Evolutionary conservation across 2,797 vertebrate genomes (phyloP).

Genomic region (Chelonia mydas): DNA sequence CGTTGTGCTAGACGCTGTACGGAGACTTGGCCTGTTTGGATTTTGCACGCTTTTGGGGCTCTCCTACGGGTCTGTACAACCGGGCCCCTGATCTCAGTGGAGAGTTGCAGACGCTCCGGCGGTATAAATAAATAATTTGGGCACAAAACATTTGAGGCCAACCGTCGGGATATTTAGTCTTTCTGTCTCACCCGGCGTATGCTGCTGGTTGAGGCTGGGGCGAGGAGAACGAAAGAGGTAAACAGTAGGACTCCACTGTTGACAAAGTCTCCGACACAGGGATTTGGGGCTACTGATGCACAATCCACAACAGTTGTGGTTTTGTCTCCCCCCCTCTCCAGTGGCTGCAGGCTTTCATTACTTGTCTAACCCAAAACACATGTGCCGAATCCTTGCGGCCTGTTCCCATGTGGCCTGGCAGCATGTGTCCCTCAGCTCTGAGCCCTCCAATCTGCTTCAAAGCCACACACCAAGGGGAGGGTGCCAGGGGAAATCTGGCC

Average conservation of each 20-base stretch:
- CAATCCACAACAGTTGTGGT: neutral
- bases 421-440: rapidly evolving
- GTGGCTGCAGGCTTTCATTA: neutral
- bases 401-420: rapidly evolving
- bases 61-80: neutral
- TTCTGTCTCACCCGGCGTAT: neutral
- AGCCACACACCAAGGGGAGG: neutral
- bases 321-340: too few relatives aligned
- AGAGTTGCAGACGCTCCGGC: neutral
- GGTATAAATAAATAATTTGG: neutral
- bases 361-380: neutral
- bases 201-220: neutral
- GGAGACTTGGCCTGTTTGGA: rapidly evolving
- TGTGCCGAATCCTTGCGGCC: neutral
- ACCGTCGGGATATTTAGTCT: neutral
- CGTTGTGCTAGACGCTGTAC: rapidly evolving
- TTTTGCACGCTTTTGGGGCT: neutral
- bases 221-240: neutral
- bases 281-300: neutral
- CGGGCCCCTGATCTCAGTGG: neutral
- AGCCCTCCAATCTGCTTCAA: neutral
- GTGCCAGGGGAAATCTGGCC: rapidly evolving
- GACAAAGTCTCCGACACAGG: neutral
- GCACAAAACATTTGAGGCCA: neutral
- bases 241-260: neutral